Evolutionary conservation across 30 jellyfish, hydroid and myxozoan genomes (phyloP), one percentile per base, ranked within the genome.

Genomic region (Rhopilema esculentum): DNA sequence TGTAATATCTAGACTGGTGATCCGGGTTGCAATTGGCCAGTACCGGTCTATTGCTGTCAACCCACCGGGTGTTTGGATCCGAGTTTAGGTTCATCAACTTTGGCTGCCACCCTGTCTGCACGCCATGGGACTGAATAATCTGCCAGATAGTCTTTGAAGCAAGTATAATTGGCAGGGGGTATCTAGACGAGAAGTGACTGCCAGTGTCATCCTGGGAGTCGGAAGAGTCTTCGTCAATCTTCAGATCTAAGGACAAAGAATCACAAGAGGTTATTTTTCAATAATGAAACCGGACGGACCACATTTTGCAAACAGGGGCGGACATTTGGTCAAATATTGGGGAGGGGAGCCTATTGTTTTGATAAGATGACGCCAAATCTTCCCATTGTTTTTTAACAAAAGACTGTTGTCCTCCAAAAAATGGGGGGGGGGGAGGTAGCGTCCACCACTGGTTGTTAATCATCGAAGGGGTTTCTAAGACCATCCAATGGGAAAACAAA

Each of bases 11-110:
- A 30, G 98, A 93, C 66, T 88, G 95, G 27, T 92, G 97, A 84
- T 88, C 98, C 17, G 98, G 98, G 53, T 88, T 88, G 8, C 77
- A 18, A 51, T 94, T 93, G 8, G 86, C 80, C 26, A 93, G 74
- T 17, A 80, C 66, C 32, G 98, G 91, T 52, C 98, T 51, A 72
- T 79, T 84, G 74, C 93, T 85, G n/a, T 87, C 97, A 65, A 93
- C 27, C 98, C 98, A 93, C 25, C 97, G 82, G 7, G 97, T 88
- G 72, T 93, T 93, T 2, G 97, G 96, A 84, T 93, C 98, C 15
- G 98, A 88, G 79, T 93, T 88, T 52, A 93, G 91, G 68, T 89
- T 79, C 51, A 88, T 91, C 70, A 88, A 69, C 28, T 83, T 72
- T 1, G 91, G 91, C 28, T 51, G 89, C 29, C 79, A 69, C 0